A percentile compares a stretch with the other conserved stretches of the same genome.
Conservation (phyloP, 2,797 vertebrate genomes). For the Gadopsis bispinosus region DNA sequence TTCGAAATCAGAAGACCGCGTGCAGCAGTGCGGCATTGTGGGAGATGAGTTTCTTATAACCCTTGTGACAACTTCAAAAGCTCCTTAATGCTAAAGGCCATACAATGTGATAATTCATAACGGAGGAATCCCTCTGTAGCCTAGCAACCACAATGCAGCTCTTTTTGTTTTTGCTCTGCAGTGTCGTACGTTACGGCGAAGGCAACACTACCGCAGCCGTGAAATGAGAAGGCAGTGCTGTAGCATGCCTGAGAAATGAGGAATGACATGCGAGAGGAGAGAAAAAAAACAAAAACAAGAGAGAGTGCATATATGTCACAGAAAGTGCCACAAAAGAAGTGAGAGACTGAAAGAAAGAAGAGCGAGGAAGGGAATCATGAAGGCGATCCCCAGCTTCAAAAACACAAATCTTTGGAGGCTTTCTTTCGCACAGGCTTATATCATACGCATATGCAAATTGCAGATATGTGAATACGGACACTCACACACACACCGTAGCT, state of each 20-base stretch:
- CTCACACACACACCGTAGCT: conserved; percentile 39
- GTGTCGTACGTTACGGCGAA: conserved; percentile 50
- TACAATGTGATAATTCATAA: conserved; percentile 68
- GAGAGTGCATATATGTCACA: background rate
- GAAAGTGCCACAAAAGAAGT: conserved; percentile 31
- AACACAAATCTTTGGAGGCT: conserved; percentile 29
- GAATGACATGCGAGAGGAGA: background rate
- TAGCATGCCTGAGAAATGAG: conserved; percentile 17
- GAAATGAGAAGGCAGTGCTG: conserved; percentile 36
- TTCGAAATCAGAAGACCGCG: conserved; percentile 19
- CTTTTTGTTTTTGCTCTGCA: conserved; percentile 53
- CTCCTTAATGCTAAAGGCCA: conserved; percentile 54
- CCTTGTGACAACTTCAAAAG: conserved; percentile 46
- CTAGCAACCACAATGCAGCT: conserved; percentile 82
- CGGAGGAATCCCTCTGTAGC: conserved; percentile 78
- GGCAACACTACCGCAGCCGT: conserved; percentile 42
- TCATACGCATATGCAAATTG: conserved; percentile 20
- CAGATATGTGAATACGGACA: conserved; percentile 42
- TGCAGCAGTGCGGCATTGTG: background rate
- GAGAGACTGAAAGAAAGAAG: conserved; percentile 4
- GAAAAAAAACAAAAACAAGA: background rate
- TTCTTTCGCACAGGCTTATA: conserved; percentile 6
- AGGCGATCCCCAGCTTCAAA: conserved; percentile 5
- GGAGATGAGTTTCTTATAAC: conserved; percentile 14
- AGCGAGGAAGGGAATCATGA: background rate